phyloP scores from a whole-genome alignment of 2,113 vertebrate genomes.

The Oryzias woworae region DNA sequence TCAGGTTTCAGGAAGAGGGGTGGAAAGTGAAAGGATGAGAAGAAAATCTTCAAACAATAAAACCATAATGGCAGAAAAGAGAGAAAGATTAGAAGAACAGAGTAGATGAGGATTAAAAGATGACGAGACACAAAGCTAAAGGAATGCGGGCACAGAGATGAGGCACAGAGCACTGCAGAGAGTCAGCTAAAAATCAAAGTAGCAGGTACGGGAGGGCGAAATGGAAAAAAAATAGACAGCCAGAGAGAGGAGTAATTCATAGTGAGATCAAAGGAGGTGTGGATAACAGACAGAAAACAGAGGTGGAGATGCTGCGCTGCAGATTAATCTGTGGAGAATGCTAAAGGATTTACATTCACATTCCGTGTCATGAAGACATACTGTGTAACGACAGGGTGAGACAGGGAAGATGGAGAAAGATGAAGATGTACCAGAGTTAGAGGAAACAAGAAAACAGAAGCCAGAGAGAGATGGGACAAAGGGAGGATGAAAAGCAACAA shows the following conservation, averaged over 20 bases:
- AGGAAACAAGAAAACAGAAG: slow-evolving; percentile 4
- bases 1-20: slow-evolving; percentile 39
- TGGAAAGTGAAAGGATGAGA: slow-evolving; percentile 36
- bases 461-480: slow-evolving; percentile 14
- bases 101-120: slow-evolving; percentile 32
- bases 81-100: slow-evolving; percentile 44
- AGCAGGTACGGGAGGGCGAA: slow-evolving; percentile 25
- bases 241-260: slow-evolving; percentile 39
- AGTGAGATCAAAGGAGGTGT: slow-evolving; percentile 54
- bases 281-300: slow-evolving; percentile 45
- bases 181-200: slow-evolving; percentile 45
- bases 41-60: slow-evolving; percentile 21
- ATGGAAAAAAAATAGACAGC: slow-evolving; percentile 10
- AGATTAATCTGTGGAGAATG: slow-evolving; percentile 48
- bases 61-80: slow-evolving; percentile 39
- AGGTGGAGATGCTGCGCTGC: slow-evolving; percentile 15
- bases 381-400: slow-evolving; percentile 3
- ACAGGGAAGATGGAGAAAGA: slow-evolving; percentile 33
- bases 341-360: slow-evolving; percentile 44
- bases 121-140: slow-evolving; percentile 48
- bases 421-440: neutral
- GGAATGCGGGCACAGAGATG: slow-evolving; percentile 17
- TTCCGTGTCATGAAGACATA: slow-evolving; percentile 34
- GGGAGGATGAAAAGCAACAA: neutral
- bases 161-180: slow-evolving; percentile 16